Percentiles rank a stretch among this genome's conserved stretches.
Conservation (phyloP, 2,797 vertebrate genomes). For the Gymnoscopelus microlampas region DNA sequence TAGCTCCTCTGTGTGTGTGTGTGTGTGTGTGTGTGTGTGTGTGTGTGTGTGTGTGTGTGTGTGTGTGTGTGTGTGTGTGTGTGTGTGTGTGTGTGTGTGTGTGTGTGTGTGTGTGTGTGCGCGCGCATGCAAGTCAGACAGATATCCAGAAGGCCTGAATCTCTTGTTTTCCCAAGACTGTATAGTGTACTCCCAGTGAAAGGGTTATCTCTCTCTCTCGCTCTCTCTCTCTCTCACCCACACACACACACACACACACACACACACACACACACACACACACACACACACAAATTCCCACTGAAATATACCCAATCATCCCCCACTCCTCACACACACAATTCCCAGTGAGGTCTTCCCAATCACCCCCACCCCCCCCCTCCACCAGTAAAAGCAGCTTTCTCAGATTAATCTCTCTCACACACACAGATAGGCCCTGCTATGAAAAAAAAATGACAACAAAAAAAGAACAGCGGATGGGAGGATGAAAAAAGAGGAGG, state of each 20-base stretch:
- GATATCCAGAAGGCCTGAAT: conserved; percentile 54
- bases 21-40: conserved; percentile 30
- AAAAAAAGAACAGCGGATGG: conserved; percentile 43
- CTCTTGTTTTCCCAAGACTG: conserved; percentile 61
- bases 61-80: conserved; percentile 24
- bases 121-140: conserved; percentile 22
- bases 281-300: conserved; percentile 41
- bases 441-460: conserved; percentile 46
- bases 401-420: conserved; percentile 73
- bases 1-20: conserved; percentile 18
- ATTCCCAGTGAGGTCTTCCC: conserved; percentile 54
- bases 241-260: conserved; percentile 21
- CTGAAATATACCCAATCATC: conserved; percentile 73
- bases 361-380: conserved; percentile 16
- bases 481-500: conserved; percentile 36
- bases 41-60: conserved; percentile 24
- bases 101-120: conserved; percentile 21
- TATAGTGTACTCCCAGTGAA: conserved; percentile 68
- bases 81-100: conserved; percentile 31
- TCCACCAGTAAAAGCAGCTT: conserved; percentile 77
- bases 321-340: conserved; percentile 33
- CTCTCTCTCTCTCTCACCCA: conserved; percentile 3
- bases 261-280: conserved; percentile 28
- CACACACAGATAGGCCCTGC: conserved; percentile 55
- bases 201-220: conserved; percentile 5